Percentiles rank a stretch among this genome's conserved stretches.
phyloP scores from a whole-genome alignment of 2,113 vertebrate species.

The Myiozetetes cayanensis region DNA sequence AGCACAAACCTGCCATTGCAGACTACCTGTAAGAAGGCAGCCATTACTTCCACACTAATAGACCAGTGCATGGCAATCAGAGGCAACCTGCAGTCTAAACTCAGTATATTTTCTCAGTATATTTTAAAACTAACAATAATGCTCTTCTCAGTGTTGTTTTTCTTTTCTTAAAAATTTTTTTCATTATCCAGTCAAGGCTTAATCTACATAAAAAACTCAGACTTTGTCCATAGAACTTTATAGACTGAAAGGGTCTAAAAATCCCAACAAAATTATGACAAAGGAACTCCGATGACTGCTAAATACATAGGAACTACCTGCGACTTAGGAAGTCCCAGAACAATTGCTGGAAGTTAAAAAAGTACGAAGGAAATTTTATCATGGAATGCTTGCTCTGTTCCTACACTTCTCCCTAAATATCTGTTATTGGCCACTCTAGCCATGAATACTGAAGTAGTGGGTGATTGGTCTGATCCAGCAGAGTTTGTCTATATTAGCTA shows the following conservation, averaged over 20 bases:
- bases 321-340: neutral
- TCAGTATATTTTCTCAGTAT: neutral
- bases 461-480: neutral
- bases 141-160: neutral
- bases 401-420: neutral
- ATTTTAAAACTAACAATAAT: neutral
- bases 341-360: neutral
- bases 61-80: accelerated
- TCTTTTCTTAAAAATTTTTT: neutral
- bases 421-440: neutral
- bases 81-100: neutral
- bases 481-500: neutral
- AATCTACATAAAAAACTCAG: neutral
- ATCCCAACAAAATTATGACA: neutral
- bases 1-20: neutral
- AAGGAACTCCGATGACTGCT: accelerated
- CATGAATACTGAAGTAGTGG: neutral
- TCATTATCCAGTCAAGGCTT: neutral
- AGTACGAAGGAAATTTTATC: neutral
- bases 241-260: neutral
- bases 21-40: neutral
- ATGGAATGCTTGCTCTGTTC: neutral
- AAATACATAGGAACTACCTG: neutral
- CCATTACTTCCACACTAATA: neutral
- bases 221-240: neutral